phyloP scores from a whole-genome alignment of 30 jellyfish, hydroid and myxozoan species.

The Chrysaora quinquecirrha region DNA sequence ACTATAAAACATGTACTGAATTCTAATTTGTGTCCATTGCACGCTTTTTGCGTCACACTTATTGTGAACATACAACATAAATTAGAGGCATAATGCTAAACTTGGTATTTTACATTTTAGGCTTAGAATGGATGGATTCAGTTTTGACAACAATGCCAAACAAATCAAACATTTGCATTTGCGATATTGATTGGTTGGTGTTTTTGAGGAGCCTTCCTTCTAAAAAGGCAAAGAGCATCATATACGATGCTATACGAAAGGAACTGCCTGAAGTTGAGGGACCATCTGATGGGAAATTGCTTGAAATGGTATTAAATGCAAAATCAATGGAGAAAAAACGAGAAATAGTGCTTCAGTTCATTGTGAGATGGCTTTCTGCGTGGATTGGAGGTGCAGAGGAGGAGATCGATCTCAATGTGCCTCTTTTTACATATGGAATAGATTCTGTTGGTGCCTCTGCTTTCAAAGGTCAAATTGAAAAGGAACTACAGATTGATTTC shows the following conservation, averaged over 20 bases:
- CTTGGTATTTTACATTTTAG: conserved; percentile 27
- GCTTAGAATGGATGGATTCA: conserved; percentile 59
- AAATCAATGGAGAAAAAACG: conserved; percentile 38
- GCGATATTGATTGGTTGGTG: conserved; percentile 70
- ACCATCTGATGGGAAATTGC: conserved; percentile 10
- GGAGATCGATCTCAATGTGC: conserved; percentile 70
- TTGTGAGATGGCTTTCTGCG: conserved; percentile 68
- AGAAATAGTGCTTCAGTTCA: conserved; percentile 36
- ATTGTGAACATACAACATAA: too few species aligned
- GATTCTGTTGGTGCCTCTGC: conserved; percentile 83
- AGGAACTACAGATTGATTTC: conserved; percentile 56
- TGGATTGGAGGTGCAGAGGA: conserved; percentile 79
- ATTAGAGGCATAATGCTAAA: too few species aligned
- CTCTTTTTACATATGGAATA: conserved; percentile 68
- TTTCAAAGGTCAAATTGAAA: conserved; percentile 59
- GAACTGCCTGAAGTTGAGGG: conserved; percentile 44
- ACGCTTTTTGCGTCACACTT: too few species aligned
- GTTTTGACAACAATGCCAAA: conserved; percentile 62
- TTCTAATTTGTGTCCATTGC: too few species aligned
- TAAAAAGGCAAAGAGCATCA: conserved; percentile 34
- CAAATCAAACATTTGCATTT: conserved; percentile 51
- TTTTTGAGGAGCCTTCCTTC: conserved; percentile 53
- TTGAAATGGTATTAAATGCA: conserved; percentile 42
- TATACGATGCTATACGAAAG: conserved; percentile 46
- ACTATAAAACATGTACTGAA: too few species aligned